Conservation (phyloP, 1,140 invertebrate species). For the Trichoplusia ni region DNA sequence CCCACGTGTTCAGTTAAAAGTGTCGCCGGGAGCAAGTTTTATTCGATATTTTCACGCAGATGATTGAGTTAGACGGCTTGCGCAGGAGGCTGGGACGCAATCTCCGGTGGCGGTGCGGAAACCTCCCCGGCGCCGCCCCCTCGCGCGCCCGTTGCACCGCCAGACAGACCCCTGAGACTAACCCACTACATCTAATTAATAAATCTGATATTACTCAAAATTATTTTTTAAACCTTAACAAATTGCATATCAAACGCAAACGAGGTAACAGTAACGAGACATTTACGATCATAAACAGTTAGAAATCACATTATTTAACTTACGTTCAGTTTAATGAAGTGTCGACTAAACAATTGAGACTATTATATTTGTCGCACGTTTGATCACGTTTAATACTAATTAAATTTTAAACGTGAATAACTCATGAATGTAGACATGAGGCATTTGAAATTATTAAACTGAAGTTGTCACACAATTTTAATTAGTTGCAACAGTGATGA, state of each 20-base stretch:
- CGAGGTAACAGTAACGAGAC: neutral
- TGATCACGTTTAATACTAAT: conserved; percentile 10
- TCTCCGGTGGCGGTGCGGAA: conserved; percentile 67
- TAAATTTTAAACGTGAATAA: conserved; percentile 4
- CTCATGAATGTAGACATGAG: neutral
- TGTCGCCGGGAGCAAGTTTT: conserved; percentile 61
- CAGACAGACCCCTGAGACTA: conserved; percentile 31
- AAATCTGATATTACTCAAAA: conserved; percentile 29
- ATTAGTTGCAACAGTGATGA: neutral
- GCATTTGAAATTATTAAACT: neutral
- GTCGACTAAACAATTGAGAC: conserved; percentile 7
- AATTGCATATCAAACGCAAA: conserved; percentile 1
- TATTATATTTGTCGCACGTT: conserved; percentile 5
- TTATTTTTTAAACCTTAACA: conserved; percentile 10
- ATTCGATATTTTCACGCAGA: conserved; percentile 71
- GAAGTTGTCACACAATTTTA: neutral
- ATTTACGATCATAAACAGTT: neutral
- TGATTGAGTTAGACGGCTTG: conserved; percentile 74
- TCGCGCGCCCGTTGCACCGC: conserved; percentile 41
- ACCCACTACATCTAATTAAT: conserved; percentile 37
- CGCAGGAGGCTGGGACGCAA: conserved; percentile 71
- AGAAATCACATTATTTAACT: conserved; percentile 12
- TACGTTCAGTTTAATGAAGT: conserved; percentile 4
- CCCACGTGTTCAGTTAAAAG: conserved; percentile 53
- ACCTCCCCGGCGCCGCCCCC: conserved; percentile 37